Conservation (phyloP, 2,888 invertebrate species). For the Luperina testacea region DNA sequence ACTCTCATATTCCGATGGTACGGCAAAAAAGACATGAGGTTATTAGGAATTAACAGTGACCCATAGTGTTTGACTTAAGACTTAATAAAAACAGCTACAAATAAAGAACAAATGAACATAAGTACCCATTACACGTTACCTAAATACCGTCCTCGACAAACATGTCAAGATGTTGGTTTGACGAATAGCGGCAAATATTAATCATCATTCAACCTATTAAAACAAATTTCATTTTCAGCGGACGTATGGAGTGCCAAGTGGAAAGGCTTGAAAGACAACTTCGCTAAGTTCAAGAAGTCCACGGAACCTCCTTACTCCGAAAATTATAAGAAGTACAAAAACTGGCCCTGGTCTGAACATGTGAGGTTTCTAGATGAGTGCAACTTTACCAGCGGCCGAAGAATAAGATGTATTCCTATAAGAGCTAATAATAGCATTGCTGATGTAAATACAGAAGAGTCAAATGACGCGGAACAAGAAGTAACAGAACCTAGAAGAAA, state of each 20-base stretch:
- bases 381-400: constrained; percentile 5
- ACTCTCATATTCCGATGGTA: not conserved
- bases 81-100: not conserved
- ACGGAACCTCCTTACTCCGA: constrained; percentile 13
- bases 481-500: constrained; percentile 8
- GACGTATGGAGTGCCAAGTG: constrained; percentile 57
- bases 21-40: not conserved
- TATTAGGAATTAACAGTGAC: constrained; percentile 13
- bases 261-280: constrained; percentile 64
- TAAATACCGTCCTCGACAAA: not conserved
- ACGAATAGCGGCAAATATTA: not conserved
- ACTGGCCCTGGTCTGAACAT: constrained; percentile 64
- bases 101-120: constrained; percentile 20
- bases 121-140: constrained; percentile 28
- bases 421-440: not conserved
- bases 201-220: not conserved
- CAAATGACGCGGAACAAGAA: constrained; percentile 30
- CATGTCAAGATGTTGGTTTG: not conserved
- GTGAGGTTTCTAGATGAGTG: constrained; percentile 50
- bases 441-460: constrained; percentile 24
- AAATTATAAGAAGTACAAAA: constrained; percentile 62
- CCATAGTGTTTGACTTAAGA: not conserved
- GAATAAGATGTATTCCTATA: constrained; percentile 4
- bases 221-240: constrained; percentile 39
- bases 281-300: constrained; percentile 58